Base-by-base conservation (phyloP, 1,140 invertebrate species). In the Drosophila biarmipes region DNA sequence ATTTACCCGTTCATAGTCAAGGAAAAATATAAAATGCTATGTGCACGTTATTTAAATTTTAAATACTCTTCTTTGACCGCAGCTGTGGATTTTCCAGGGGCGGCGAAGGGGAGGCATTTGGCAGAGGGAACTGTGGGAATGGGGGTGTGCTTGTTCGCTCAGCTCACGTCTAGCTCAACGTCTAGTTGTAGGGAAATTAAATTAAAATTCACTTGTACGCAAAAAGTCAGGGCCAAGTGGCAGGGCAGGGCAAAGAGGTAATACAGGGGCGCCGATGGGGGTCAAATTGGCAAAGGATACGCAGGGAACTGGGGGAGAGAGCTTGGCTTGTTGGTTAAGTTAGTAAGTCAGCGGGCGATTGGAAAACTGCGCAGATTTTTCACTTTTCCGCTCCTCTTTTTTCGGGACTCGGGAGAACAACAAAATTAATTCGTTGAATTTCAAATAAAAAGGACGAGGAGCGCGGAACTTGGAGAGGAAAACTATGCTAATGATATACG, bases 151-250 rank as follows among this genome's bases (percentile, higher is more conserved):
- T 67, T 67, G 59, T 40, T 64, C 59, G 59, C 74, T 71, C 59
- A 59, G 74, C 64, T 89, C 79, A 87, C 82, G 78, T 87, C 82
- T 86, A 75, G 80, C 78, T 82, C 82, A 82, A 75, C 78, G 82
- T 86, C 78, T 86, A 87, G 82, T 89, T 82, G 69, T 82, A 89
- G 78, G 82, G 84, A 86, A 86, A 86, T 87, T 86, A 86, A 86
- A 86, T 86, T 86, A 86, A 86, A 86, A 86, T 86, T 86, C 82
- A 86, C 84, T 86, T 86, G 82, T 82, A 89, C 84, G 66, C 75
- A 82, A 78, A 69, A 75, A 86, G 82, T 75, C 78, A 68, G 64
- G 74, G 74, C 77, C 48, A 61, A 71, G 64, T 71, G 55, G 43
- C 59, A 67, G 35, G 48, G 55, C 46, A 63, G 43, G 72, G 37